Conservation (phyloP, 2,113 vertebrate genomes). For the Machaerirhynchus nigripectus region DNA sequence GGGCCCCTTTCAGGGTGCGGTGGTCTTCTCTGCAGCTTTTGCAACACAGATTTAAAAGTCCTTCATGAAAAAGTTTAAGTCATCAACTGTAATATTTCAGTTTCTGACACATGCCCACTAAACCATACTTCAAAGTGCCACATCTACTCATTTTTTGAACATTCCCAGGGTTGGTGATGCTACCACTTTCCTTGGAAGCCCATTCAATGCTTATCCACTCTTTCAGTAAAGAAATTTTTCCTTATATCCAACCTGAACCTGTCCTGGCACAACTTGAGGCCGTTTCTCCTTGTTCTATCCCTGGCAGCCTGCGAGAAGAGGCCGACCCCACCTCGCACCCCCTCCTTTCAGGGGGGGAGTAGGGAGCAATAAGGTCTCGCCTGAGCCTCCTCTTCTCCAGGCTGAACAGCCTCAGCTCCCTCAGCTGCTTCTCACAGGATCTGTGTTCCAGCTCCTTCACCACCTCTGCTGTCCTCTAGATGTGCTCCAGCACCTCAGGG, state of each 20-base stretch:
- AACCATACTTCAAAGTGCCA: background rate
- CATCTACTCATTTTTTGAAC: background rate
- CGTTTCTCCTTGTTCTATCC: background rate
- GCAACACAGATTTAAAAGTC: too few relatives aligned
- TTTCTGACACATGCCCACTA: too few relatives aligned
- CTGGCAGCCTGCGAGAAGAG: background rate
- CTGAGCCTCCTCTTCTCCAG: background rate
- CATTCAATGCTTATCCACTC: background rate
- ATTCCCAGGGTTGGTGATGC: background rate
- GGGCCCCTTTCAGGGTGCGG: too few relatives aligned
- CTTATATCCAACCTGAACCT: background rate
- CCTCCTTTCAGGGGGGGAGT: too few relatives aligned
- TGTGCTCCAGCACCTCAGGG: background rate
- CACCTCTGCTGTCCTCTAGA: background rate
- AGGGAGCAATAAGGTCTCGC: rapidly evolving
- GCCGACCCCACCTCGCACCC: rapidly evolving
- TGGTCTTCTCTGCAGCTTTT: too few relatives aligned
- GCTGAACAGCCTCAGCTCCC: background rate
- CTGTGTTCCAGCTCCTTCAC: background rate
- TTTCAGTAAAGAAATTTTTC: background rate
- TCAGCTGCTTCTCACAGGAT: background rate
- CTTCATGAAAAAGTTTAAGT: too few relatives aligned
- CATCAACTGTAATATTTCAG: too few relatives aligned
- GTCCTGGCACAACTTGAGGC: background rate
- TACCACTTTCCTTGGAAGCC: background rate